Conservation (phyloP, 2,113 vertebrate species). For the Sterrhoptilus dennistouni region DNA sequence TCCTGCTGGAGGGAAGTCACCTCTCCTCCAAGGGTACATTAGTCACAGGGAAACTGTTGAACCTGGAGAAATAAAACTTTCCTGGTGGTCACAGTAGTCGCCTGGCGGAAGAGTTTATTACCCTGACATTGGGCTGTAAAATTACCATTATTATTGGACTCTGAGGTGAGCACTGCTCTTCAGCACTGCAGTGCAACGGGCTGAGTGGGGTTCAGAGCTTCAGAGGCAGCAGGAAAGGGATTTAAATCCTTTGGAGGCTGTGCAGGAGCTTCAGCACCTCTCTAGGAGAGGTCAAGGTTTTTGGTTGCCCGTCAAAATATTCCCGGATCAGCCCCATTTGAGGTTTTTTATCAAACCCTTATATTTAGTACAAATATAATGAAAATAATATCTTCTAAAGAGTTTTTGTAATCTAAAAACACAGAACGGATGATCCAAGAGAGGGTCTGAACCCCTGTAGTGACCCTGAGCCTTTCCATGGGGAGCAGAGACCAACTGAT, state of each 20-base stretch:
- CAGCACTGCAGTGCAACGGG: not conserved
- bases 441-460: too few species aligned
- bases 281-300: not conserved
- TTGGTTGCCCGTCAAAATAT: not conserved
- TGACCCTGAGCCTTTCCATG: not conserved
- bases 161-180: not conserved
- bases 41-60: slow-evolving; percentile 23
- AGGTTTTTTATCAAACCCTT: not conserved
- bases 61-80: slow-evolving; percentile 30
- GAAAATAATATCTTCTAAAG: not conserved
- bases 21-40: not conserved
- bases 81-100: not conserved
- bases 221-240: not conserved
- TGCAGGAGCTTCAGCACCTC: not conserved
- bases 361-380: not conserved
- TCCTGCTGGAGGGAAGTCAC: not conserved
- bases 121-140: not conserved
- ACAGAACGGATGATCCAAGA: not conserved
- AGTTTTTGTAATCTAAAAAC: not conserved
- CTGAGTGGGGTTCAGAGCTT: not conserved
- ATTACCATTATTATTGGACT: not conserved
- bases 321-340: not conserved
- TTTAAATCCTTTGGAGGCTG: not conserved
- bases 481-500: not conserved
- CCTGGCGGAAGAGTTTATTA: not conserved